phyloP scores from a whole-genome alignment of 2,888 invertebrate genomes.

The Ptycholaimellus sp. region DNA sequence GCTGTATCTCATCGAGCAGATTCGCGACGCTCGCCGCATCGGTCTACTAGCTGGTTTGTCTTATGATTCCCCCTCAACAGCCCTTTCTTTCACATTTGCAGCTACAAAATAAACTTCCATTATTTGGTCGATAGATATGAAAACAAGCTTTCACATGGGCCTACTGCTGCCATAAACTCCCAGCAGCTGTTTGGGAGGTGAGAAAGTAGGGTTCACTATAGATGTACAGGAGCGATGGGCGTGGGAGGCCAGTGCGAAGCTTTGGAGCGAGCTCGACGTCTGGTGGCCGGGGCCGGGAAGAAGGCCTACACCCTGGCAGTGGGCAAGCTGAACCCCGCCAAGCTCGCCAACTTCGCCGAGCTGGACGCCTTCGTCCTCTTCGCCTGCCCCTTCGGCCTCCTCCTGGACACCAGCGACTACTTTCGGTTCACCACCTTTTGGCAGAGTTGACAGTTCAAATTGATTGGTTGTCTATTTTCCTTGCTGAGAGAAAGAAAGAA shows the following conservation, averaged over 20 bases:
- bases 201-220: background rate
- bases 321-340: conserved; percentile 76
- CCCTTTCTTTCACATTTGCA: no score
- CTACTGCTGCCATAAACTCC: no score
- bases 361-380: conserved; percentile 74
- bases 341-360: conserved; percentile 66
- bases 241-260: conserved; percentile 37
- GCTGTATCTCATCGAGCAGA: conserved; percentile 59
- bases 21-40: conserved; percentile 56
- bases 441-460: no score
- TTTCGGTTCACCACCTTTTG: no score
- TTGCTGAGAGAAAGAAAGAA: no score
- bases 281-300: conserved; percentile 44
- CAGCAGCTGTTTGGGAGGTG: no score
- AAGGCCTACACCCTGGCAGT: conserved; percentile 72
- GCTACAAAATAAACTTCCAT: no score
- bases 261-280: background rate
- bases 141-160: no score
- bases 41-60: conserved; percentile 84
- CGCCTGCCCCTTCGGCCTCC: conserved; percentile 64
- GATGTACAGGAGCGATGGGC: background rate
- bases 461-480: no score
- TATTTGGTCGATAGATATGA: no score
- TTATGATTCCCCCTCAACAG: no score
- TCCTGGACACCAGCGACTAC: conserved; percentile 49